Base-by-base conservation (phyloP, 2,113 vertebrate species). In the Eurypyga helias region DNA sequence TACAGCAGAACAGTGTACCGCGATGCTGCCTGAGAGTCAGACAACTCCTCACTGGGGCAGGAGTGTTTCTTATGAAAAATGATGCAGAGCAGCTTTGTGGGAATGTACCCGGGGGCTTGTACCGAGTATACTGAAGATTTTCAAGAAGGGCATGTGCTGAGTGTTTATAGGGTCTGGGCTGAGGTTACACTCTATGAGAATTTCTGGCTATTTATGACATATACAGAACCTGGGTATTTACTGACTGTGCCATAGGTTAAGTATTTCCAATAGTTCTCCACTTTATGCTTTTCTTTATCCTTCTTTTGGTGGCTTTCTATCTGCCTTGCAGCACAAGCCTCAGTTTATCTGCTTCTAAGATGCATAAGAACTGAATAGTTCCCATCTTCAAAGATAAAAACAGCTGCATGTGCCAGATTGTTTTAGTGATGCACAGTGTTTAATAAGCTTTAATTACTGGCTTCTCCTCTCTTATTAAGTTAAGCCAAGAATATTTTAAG, bases 401-500 rank as follows among this genome's bases (percentile, higher is more conserved):
- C 65, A 75, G 54, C n/a, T 61, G 25, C 57, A 9, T 6, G 61
- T 89, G 84, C 84, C 77, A 75, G n/a, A 71, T 36, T 17, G 17
- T 19, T 93, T 86, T 28, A 79, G 48, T 21, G 23, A 86, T 43
- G 52, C 62, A 43, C 66, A 14, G 57, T 62, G 29, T 83, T 95
- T 89, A 90, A 87, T 61, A 66, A 80, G 55, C 34, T 80, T 83
- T 61, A 95, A 91, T 96, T 87, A 84, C 52, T 15, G 20, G n/a
- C 48, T 79, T 83, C 85, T 89, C 48, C 18, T 80, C 49, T 88
- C 58, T 61, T 90, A 14, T 36, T 46, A 65, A 61, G 26, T 76
- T 71, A 89, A 96, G 55, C 66, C 84, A 91, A 58, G 71, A 51
- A 67, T 58, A 91, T 58, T 83, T 91, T 80, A 91, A 95, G 46